These are phyloP conservation scores for Oithona nana DNA, from an alignment of 2,888 invertebrate species.

Conservation along the genomic window DNA sequence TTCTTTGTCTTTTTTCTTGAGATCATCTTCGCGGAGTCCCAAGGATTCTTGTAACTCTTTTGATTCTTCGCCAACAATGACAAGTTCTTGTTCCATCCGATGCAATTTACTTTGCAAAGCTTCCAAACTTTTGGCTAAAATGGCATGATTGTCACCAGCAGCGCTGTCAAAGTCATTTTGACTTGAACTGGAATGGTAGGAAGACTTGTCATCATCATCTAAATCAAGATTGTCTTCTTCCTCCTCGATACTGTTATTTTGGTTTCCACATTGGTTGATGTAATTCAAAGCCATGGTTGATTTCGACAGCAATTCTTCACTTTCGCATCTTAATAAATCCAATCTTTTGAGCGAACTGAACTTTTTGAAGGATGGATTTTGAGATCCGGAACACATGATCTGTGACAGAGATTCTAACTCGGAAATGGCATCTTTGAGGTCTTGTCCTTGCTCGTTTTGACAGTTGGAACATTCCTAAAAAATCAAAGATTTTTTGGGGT, in stretches of 20 bases:
- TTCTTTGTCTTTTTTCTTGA: conserved; percentile 4
- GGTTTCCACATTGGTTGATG: background rate
- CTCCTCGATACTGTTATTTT: background rate
- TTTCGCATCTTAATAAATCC: background rate
- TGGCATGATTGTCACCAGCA: background rate
- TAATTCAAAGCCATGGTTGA: background rate
- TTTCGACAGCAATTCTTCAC: background rate
- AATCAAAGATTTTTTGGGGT: background rate
- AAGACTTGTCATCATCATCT: too few species aligned
- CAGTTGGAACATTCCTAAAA: background rate
- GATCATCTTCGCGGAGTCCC: background rate
- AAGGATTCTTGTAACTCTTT: conserved; percentile 9
- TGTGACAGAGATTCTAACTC: background rate
- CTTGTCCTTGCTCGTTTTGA: background rate
- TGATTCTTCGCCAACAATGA: conserved; percentile 1
- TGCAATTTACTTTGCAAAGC: background rate
- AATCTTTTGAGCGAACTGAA: background rate
- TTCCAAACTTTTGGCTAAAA: background rate
- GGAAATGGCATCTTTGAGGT: background rate
- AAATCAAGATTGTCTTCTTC: background rate
- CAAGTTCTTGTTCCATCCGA: conserved; percentile 1
- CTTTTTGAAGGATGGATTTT: background rate
- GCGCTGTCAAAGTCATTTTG: background rate
- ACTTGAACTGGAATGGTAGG: background rate
- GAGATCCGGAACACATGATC: background rate